Base-by-base conservation (phyloP, 2,113 vertebrate genomes). In the Dasyornis broadbenti region DNA sequence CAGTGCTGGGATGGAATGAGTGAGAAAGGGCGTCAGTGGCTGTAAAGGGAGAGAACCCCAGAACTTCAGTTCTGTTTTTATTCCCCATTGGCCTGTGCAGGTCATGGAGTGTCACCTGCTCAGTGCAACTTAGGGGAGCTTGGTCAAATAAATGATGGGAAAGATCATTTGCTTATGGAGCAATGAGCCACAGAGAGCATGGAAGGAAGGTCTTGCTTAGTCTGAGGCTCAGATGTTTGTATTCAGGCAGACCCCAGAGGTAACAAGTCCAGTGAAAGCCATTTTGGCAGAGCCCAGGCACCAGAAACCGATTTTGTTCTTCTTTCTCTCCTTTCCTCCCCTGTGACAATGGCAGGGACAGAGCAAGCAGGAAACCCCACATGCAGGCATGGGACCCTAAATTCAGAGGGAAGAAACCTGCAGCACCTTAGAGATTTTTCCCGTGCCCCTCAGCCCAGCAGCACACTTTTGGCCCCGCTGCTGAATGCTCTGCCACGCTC, bases 261-360 rank as follows among this genome's bases (percentile, higher is more conserved):
- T 22, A 28, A 16, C 7, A 37, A 21, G 7, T 72, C 35, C 44
- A 23, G 56, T 49, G 64, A 63, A 39, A 68, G 12, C 61, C 52
- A 33, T 14, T 65, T 16, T 49, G 45, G 50, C 56, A 70, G 64
- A 39, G 18, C 49, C 44, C 17, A 61, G 10, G 37, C 54, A 65
- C 31, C 54, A 65, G 37, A 64, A 82, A 31, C 11, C 2, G 4
- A 4, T 6, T 88, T 57, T 45, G 27, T 71, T 86, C 37, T 78
- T 35, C 37, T 40, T 86, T 54, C 33, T 47, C 50, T 80, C 35
- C 44, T 72, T 60, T 60, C 22, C 17, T 81, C 5, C 37, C 7
- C 42, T 1, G 0, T 50, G 44, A n/a, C 15, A 2, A 2, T 10
- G 57, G 13, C n/a, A 66, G 24, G 52, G 19, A 39, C 1, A 0